Percentiles rank a stretch among this genome's conserved stretches.
phyloP scores from a whole-genome alignment of 2,888 invertebrate genomes.

The Philereme transversata region DNA sequence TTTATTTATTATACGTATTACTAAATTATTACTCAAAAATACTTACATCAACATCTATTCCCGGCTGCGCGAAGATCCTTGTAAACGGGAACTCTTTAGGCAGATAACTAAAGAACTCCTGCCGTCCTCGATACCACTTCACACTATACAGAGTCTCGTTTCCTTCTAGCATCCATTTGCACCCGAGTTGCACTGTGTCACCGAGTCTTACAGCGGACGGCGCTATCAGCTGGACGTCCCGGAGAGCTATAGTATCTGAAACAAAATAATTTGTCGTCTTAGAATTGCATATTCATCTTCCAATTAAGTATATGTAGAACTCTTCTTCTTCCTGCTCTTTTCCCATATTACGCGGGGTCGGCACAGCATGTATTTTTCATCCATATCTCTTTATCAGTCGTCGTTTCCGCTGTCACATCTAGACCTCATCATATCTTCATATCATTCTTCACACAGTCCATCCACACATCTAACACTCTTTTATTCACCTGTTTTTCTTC shows the following conservation, averaged over 20 bases:
- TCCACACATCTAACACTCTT: too few species aligned
- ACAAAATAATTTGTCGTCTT: conserved; percentile 43
- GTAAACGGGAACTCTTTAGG: conserved; percentile 91
- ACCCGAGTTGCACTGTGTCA: conserved; percentile 88
- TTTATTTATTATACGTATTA: too few species aligned
- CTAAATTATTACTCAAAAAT: conserved; percentile 4
- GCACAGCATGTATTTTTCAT: too few species aligned
- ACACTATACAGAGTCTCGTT: conserved; percentile 89
- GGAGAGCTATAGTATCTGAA: conserved; percentile 84
- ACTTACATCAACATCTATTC: conserved; percentile 89
- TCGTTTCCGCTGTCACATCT: too few species aligned
- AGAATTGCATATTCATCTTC: too few species aligned
- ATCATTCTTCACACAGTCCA: too few species aligned
- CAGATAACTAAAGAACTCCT: conserved; percentile 91
- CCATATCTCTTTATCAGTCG: too few species aligned
- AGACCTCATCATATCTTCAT: too few species aligned
- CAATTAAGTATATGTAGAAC: too few species aligned
- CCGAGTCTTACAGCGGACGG: conserved; percentile 89
- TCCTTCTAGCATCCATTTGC: conserved; percentile 89
- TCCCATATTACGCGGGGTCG: too few species aligned
- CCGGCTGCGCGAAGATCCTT: conserved; percentile 88
- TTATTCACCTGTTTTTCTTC: too few species aligned
- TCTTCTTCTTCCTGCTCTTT: too few species aligned
- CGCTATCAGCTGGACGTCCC: conserved; percentile 87
- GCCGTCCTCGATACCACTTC: conserved; percentile 91